Base-by-base conservation (phyloP, 2,888 invertebrate genomes). In the Spodoptera littoralis region DNA sequence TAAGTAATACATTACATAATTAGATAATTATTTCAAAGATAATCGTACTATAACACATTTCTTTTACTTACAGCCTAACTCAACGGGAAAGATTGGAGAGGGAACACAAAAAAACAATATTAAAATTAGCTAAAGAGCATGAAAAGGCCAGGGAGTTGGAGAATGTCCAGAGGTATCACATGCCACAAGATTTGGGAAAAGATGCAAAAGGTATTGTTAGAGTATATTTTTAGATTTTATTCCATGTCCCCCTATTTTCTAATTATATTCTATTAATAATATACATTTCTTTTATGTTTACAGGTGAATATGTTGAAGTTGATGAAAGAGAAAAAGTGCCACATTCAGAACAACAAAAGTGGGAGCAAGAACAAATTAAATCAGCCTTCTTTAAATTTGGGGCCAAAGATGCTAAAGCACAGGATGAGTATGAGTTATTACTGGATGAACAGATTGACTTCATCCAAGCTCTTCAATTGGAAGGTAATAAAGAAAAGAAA, bases 371-470 rank as follows among this genome's bases (percentile, higher is more conserved):
- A 87, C 98, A 99, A 90, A 97, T 99, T 93, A 97, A 97, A 55
- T 98, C 98, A 4, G 99, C 99, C 2, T 96, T 98, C 59, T 98
- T 98, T 86, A 97, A 97, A 82, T 98, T 99, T 95, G 99, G 99
- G 9, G 98, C 99, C 0, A 98, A 97, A 90, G 98, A 99, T 95
- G 97, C 97, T 22, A 90, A 92, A 87, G 88, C 92, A 82, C 92
- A 97, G 85, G 96, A 97, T 84, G 98, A 99, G 77, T 99, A 99
- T 93, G 99, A 99, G 70, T 95, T 99, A 41, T 92, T 99, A 42
- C 91, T 99, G 76, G 99, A 99, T 87, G 99, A 99, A 90, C 98
- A 99, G 91, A 99, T 99, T 83, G 99, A 99, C 86, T 99, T 99
- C 88, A 98, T 99, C 70, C 98, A 99, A 91, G 97, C 97, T 0